Percentiles rank a stretch among this genome's conserved stretches.
phyloP scores from a whole-genome alignment of 1,140 invertebrate species.

The Meloidogyne exigua region DNA sequence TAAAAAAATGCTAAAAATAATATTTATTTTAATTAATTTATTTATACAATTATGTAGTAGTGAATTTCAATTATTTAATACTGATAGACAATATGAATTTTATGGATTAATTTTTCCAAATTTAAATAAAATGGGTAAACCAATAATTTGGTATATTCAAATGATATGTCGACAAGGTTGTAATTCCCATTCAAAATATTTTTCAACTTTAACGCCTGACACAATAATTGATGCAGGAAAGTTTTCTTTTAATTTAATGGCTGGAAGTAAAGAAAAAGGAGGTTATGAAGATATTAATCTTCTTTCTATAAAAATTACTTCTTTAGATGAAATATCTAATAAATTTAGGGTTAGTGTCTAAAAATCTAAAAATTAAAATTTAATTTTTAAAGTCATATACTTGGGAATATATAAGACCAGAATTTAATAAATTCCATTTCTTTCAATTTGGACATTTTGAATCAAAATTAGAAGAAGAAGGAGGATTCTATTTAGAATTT shows the following conservation, averaged over 20 bases:
- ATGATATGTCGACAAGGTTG: not conserved
- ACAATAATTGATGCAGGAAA: not conserved
- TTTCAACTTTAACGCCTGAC: not conserved
- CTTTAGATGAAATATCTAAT: conserved; percentile 5
- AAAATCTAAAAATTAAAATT: not conserved
- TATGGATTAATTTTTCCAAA: not conserved
- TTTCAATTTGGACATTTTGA: not conserved
- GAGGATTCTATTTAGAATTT: conserved; percentile 3
- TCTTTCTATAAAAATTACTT: not conserved
- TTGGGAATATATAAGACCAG: not conserved
- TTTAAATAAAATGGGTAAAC: conserved; percentile 3
- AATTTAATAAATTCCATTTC: not conserved
- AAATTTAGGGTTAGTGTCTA: not conserved
- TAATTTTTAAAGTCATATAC: not conserved
- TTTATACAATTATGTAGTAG: not conserved
- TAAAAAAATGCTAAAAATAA: not conserved
- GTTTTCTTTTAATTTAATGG: conserved; percentile 5
- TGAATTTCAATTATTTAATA: not conserved
- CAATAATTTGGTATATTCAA: conserved; percentile 2
- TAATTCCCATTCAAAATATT: not conserved
- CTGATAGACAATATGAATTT: not conserved
- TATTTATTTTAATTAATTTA: not conserved
- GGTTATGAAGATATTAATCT: not conserved
- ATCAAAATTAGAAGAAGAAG: no score
- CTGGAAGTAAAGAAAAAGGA: not conserved